Base-by-base conservation (phyloP, 2,113 vertebrate species). In the Paradisaea rubra region DNA sequence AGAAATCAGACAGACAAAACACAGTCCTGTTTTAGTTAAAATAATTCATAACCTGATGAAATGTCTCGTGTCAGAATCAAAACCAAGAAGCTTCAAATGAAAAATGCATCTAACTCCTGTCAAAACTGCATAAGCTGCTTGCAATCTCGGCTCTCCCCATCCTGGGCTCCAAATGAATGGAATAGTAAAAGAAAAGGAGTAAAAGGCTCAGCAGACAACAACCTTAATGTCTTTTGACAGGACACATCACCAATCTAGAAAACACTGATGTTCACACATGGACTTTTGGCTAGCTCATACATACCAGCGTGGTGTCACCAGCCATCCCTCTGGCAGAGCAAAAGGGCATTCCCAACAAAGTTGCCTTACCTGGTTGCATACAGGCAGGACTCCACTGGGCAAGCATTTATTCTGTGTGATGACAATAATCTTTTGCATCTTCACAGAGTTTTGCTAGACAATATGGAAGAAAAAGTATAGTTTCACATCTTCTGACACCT, bases 21-120 rank as follows among this genome's bases (percentile, higher is more conserved):
- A 81, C 1, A 5, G 52, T 45, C 11, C 44, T 84, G 63, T 44
- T 94, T 80, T 89, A 79, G 61, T 59, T 81, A 70, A 93, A 89
- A 91, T 93, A 94, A 95, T 86, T 91, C 65, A 92, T 72, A 89
- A 91, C 42, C 47, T 77, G 73, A 61, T 94, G 80, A 91, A 91
- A 93, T 68, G 17, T 78, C 88, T 86, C 47, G 35, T 93, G 80
- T 87, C 65, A 60, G 39, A 91, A 92, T 91, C 78, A 79, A 71
- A 90, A 44, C 31, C 63, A 91, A 84, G 81, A 88, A 78, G 12
- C 15, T 81, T 92, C 80, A 86, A 49, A 81, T 68, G 35, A 92
- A 88, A 95, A 92, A 74, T 49, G 7, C 16, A 45, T 78, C 61
- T 83, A 56, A 81, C 39, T 96, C 37, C 50, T 81, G 56, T 71